Conservation (phyloP, 2,888 invertebrate genomes). For the Drosophila robusta region DNA sequence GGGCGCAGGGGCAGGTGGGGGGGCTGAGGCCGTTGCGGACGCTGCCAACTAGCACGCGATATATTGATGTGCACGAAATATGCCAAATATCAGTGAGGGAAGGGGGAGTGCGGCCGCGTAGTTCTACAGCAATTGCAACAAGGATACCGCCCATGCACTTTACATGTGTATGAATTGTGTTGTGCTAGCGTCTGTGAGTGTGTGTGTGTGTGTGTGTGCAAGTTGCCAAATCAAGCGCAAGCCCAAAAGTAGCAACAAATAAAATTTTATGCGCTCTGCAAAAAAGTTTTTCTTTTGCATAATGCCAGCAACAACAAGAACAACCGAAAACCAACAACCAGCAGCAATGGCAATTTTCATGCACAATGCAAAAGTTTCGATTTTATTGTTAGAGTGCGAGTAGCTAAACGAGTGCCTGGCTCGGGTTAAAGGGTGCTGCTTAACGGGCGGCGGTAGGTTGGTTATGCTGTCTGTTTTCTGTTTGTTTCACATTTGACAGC, state of each 20-base stretch:
- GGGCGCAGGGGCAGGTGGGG: not conserved
- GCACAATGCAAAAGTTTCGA: constrained; percentile 77
- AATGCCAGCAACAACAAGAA: constrained; percentile 52
- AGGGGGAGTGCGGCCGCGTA: not conserved
- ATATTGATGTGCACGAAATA: constrained; percentile 79
- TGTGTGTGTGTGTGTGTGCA: constrained; percentile 28
- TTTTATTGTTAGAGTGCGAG: constrained; percentile 69
- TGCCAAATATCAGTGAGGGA: constrained; percentile 69
- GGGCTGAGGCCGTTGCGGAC: constrained; percentile 50
- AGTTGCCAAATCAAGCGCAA: constrained; percentile 78
- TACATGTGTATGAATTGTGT: constrained; percentile 53
- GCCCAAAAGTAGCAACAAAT: constrained; percentile 80
- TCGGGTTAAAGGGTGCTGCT: not conserved
- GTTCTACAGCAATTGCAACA: constrained; percentile 36
- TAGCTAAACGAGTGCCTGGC: constrained; percentile 26
- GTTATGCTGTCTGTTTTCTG: constrained; percentile 50
- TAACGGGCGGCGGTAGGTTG: not conserved
- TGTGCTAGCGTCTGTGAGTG: constrained; percentile 4
- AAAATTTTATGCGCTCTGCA: constrained; percentile 76
- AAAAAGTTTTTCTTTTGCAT: constrained; percentile 77
- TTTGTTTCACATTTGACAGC: constrained; percentile 66
- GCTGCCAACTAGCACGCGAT: constrained; percentile 77
- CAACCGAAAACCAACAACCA: constrained; percentile 14
- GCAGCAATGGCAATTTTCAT: constrained; percentile 67
- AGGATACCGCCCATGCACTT: constrained; percentile 60